Base-by-base conservation (phyloP, 2,888 invertebrate genomes). In the Portevinia maculata region DNA sequence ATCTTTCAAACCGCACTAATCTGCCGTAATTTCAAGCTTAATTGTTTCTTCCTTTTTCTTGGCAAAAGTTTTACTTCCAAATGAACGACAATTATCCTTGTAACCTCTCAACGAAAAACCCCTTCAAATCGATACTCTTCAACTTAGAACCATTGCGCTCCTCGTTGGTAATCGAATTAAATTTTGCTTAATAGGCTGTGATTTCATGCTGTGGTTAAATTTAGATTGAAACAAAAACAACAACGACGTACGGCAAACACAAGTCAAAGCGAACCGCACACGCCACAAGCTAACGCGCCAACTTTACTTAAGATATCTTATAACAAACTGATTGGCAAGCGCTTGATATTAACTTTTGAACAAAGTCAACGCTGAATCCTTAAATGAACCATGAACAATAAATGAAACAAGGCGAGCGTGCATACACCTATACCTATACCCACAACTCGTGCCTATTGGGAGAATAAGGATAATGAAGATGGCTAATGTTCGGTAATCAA, bases 301-400 rank as follows among this genome's bases (percentile, higher is more conserved):
- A 44, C 8, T 44, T 62, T 62, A 52, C 62, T 39, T 39, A 76
- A 69, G 76, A 71, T 76, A 71, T 81, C 65, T 65, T 65, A 60
- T 65, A 81, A 65, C 60, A 11, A 41, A 59, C 48, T 59, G 69
- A 65, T 70, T 53, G 64, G 52, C 74, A 74, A 64, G 69, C 70
- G 76, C 81, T 65, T 70, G 70, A 44, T 75, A 64, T 71, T 76
- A 76, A 76, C 70, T 76, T 81, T 76, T 65, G 48, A 76, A 52
- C 65, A 64, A 65, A 50, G 46, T 44, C 24, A 5, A 24, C 34
- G 53, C 24, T 13, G 48, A 81, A 70, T 70, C 64, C 76, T 76
- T 65, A 76, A 81, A 76, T 81, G 81, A 81, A 50, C 81, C 81
- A 71, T 81, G 53, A 81, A 76, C 81, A 81, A 75, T 76, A 81